Evolutionary conservation across 1,140 invertebrate species (phyloP).

Genomic region (Laupala kohalensis): DNA sequence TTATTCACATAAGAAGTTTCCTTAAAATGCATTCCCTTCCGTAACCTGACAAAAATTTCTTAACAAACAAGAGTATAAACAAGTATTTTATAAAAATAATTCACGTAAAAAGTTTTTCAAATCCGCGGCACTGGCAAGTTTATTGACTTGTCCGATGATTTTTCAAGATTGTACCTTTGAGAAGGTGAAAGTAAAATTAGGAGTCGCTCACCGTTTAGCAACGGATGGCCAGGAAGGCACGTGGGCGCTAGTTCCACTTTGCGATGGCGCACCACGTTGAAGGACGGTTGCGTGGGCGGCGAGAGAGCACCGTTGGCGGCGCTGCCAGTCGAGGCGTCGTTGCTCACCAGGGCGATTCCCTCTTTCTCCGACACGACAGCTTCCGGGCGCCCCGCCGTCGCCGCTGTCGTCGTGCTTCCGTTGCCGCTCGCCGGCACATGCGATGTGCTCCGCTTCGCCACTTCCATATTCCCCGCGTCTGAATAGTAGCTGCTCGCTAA

Average conservation of each 20-base stretch:
- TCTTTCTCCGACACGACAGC: background rate
- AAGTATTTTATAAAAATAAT: too few species aligned
- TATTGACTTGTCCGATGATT: too few species aligned
- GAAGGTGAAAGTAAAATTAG: too few species aligned
- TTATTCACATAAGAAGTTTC: too few species aligned
- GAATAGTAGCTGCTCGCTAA: conserved; percentile 13
- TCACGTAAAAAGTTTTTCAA: too few species aligned
- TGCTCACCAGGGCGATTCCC: background rate
- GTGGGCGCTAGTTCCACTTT: conserved; percentile 29
- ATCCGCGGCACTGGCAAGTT: too few species aligned
- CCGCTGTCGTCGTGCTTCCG: background rate
- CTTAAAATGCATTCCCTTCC: too few species aligned
- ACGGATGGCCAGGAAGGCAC: conserved; percentile 1
- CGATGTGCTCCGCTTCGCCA: too few species aligned
- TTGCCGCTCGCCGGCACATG: too few species aligned
- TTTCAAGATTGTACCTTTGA: too few species aligned
- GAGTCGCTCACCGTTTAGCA: background rate
- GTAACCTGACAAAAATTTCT: too few species aligned
- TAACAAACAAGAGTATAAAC: too few species aligned
- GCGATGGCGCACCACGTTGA: conserved; percentile 30
- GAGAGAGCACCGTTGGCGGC: background rate
- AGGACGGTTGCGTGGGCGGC: conserved; percentile 12
- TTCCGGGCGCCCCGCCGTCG: background rate
- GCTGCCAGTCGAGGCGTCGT: background rate
- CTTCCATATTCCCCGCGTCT: conserved; percentile 5